Evolutionary conservation across 2,113 vertebrate species (phyloP).

Genomic region (Chionis minor): DNA sequence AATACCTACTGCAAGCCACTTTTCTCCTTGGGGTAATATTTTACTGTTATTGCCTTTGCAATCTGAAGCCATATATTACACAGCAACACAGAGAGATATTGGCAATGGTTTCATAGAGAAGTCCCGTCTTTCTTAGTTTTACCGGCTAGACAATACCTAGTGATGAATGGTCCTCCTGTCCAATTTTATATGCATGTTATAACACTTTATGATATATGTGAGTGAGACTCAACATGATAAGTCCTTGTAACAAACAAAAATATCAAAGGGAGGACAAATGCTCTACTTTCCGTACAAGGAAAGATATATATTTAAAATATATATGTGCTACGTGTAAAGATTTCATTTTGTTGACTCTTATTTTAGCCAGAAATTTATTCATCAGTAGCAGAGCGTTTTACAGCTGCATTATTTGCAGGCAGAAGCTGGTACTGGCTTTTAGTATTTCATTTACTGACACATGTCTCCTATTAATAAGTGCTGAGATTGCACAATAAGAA

Average conservation of each 20-base stretch:
- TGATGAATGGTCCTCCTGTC: constrained; percentile 62
- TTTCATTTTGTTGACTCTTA: constrained; percentile 33
- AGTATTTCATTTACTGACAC: constrained; percentile 54
- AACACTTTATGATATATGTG: constrained; percentile 57
- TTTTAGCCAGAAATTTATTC: constrained; percentile 54
- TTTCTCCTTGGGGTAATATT: constrained; percentile 60
- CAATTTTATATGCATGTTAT: constrained; percentile 62
- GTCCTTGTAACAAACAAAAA: constrained; percentile 48
- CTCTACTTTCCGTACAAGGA: background rate
- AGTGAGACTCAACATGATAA: constrained; percentile 32
- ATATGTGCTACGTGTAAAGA: constrained; percentile 12
- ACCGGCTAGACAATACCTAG: constrained; percentile 61
- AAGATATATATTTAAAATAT: constrained; percentile 62
- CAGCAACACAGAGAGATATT: constrained; percentile 42
- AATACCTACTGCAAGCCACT: constrained; percentile 34
- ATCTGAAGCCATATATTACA: constrained; percentile 57
- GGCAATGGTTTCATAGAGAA: constrained; percentile 47
- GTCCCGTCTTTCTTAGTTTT: constrained; percentile 16
- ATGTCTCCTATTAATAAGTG: constrained; percentile 69
- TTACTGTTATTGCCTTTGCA: constrained; percentile 62
- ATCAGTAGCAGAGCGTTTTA: constrained; percentile 40
- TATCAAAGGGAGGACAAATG: constrained; percentile 44
- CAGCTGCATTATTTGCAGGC: constrained; percentile 23
- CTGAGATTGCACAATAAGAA: constrained; percentile 64
- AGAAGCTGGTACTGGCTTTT: constrained; percentile 25